A percentile compares a stretch with the other conserved stretches of the same genome.
Conservation (phyloP, 2,888 invertebrate genomes). For the Macaria notata region DNA sequence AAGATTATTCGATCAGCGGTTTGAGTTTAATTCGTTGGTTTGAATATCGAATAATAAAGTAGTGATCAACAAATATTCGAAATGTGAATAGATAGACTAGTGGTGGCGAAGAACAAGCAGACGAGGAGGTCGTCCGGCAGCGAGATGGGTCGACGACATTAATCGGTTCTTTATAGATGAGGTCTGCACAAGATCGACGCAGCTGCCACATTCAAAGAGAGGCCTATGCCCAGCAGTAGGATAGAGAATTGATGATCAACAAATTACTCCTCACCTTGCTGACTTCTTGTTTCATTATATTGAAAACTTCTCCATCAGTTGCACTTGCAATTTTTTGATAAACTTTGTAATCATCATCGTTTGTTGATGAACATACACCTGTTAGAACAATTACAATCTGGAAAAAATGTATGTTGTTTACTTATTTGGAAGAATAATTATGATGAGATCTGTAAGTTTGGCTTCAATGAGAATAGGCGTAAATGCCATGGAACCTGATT, state of each 20-base stretch:
- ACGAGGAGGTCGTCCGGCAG: not conserved
- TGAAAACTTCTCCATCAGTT: conserved; percentile 2
- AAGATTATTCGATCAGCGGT: too few species aligned
- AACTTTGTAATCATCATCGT: not conserved
- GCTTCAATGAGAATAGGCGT: not conserved
- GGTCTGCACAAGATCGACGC: too few species aligned
- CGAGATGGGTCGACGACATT: too few species aligned
- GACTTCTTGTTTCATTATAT: not conserved
- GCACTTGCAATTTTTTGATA: not conserved
- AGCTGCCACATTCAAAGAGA: too few species aligned
- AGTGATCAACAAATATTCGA: not conserved
- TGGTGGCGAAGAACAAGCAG: not conserved
- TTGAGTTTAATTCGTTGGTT: not conserved
- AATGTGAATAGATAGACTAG: not conserved
- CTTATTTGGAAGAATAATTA: not conserved
- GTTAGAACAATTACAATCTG: conserved; percentile 8
- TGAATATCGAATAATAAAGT: not conserved
- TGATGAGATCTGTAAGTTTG: not conserved
- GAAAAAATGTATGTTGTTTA: not conserved
- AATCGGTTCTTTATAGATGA: too few species aligned
- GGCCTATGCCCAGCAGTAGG: not conserved
- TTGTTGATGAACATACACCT: not conserved
- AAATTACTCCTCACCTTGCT: not conserved
- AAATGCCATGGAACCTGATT: too few species aligned
- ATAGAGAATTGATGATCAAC: not conserved